Conservation (phyloP, 23 tunicate genomes). For the Botrylloides violaceus region DNA sequence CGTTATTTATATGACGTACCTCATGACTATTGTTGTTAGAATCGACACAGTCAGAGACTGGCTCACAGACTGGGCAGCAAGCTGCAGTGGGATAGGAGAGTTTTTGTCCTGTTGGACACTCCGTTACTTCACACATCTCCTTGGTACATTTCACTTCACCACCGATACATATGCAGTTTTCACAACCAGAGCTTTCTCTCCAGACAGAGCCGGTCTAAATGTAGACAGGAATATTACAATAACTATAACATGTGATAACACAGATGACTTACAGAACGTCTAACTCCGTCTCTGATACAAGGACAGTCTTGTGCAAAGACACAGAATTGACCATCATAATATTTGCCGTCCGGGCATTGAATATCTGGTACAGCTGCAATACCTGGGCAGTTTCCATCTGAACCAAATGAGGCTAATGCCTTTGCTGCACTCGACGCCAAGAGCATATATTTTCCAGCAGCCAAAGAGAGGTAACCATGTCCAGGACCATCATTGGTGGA, state of each 20-base stretch:
- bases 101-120: slow-evolving; percentile 77
- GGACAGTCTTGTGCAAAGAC: slow-evolving; percentile 84
- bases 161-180: slow-evolving; percentile 79
- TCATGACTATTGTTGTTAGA: background rate
- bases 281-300: slow-evolving; percentile 52
- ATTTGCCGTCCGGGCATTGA: slow-evolving; percentile 53
- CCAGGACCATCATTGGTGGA: background rate
- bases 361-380: slow-evolving; percentile 48
- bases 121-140: slow-evolving; percentile 65
- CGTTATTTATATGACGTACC: too few species aligned
- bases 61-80: slow-evolving; percentile 74
- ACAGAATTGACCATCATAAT: slow-evolving; percentile 74
- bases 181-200: slow-evolving; percentile 83
- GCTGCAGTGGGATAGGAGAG: slow-evolving; percentile 21
- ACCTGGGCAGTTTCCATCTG: slow-evolving; percentile 47
- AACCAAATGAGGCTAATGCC: slow-evolving; percentile 14
- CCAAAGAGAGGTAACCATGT: slow-evolving; percentile 45
- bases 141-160: slow-evolving; percentile 68
- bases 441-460: slow-evolving; percentile 48
- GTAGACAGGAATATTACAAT: background rate
- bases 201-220: slow-evolving; percentile 86
- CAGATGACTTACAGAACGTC: slow-evolving; percentile 60
- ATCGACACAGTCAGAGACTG: slow-evolving; percentile 22
- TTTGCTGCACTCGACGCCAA: slow-evolving; percentile 44
- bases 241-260: background rate